phyloP scores from a whole-genome alignment of 2,113 vertebrate genomes.

The Morphnarchus princeps region DNA sequence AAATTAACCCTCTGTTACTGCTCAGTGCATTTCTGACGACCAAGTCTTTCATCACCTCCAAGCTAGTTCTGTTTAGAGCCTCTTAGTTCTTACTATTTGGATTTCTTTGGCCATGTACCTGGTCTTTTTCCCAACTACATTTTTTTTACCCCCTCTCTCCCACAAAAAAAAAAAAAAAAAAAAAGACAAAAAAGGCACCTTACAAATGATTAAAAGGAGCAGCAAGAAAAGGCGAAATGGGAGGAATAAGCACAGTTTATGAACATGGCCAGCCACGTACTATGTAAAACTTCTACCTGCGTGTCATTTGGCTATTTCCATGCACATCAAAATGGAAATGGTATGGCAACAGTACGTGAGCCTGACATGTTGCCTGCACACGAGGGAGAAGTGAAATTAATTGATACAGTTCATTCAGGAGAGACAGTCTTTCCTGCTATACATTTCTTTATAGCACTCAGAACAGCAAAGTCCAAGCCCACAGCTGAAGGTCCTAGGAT shows the following conservation, averaged over 20 bases:
- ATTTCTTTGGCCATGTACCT: neutral
- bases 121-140: neutral
- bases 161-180: neutral
- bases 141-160: neutral
- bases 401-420: neutral
- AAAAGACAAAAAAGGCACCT: neutral
- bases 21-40: neutral
- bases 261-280: neutral
- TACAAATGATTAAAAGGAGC: neutral
- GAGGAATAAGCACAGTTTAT: accelerated
- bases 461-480: neutral
- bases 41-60: neutral
- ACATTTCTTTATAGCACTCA: neutral
- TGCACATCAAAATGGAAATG: neutral
- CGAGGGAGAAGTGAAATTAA: neutral
- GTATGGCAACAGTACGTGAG: neutral
- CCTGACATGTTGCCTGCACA: neutral
- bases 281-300: neutral
- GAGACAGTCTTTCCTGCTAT: neutral
- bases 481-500: neutral
- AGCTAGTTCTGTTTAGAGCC: neutral
- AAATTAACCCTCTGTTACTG: neutral
- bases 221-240: neutral
- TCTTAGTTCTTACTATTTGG: neutral
- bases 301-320: neutral